These are phyloP conservation scores for Synergus umbraculus DNA, from an alignment of 2,888 invertebrate genomes.

Conservation along the genomic window DNA sequence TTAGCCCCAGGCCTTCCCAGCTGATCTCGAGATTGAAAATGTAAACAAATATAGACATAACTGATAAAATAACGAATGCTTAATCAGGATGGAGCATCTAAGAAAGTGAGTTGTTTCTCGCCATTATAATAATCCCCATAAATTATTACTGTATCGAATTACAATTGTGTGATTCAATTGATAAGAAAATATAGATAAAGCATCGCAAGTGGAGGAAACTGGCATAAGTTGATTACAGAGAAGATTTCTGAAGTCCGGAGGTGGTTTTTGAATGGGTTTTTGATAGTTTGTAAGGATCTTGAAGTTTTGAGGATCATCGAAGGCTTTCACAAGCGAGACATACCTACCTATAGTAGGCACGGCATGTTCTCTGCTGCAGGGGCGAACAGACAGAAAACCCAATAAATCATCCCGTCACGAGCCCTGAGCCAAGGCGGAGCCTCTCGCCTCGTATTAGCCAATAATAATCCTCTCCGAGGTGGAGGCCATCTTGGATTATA, in stretches of 20 bases:
- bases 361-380: slow-evolving; percentile 74
- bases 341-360: slow-evolving; percentile 64
- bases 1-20: slow-evolving; percentile 33
- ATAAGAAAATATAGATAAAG: not conserved
- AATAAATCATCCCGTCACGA: slow-evolving; percentile 81
- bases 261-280: not conserved
- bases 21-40: slow-evolving; percentile 49
- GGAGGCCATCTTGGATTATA: slow-evolving; percentile 81
- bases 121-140: not conserved
- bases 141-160: slow-evolving; percentile 5
- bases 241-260: not conserved
- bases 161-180: slow-evolving; percentile 2
- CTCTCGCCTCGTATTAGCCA: slow-evolving; percentile 80
- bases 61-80: slow-evolving; percentile 19
- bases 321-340: slow-evolving; percentile 44
- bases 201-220: not conserved
- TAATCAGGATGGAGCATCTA: slow-evolving; percentile 35
- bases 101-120: slow-evolving; percentile 27
- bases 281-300: not conserved
- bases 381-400: slow-evolving; percentile 79
- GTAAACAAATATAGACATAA: slow-evolving; percentile 40
- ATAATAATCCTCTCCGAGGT: slow-evolving; percentile 80
- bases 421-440: slow-evolving; percentile 80
- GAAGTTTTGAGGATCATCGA: slow-evolving; percentile 14
- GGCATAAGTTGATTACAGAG: not conserved